Conservation (phyloP, 2,113 vertebrate species). For the Herpailurus yagouaroundi region DNA sequence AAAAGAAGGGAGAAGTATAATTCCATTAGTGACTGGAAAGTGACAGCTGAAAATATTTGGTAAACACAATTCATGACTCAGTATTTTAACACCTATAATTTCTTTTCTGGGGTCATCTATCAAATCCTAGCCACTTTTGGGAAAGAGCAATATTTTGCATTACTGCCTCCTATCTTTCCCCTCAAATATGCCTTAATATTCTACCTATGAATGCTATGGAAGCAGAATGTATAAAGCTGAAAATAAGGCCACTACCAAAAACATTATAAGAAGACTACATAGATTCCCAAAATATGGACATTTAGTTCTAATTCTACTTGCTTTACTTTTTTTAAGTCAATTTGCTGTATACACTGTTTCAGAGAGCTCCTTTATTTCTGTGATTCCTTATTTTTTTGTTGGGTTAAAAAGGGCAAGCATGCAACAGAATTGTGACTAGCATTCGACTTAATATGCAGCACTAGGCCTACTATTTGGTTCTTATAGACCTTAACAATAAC, state of each 20-base stretch:
- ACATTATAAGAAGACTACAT: not conserved
- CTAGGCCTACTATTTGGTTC: not conserved
- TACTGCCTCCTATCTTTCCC: not conserved
- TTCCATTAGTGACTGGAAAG: not conserved
- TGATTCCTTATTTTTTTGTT: not conserved
- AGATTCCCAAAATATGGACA: not conserved
- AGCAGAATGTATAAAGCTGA: not conserved
- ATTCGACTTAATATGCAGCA: not conserved
- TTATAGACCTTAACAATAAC: not conserved
- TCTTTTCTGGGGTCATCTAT: not conserved
- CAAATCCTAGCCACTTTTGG: not conserved
- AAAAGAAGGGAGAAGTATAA: not conserved
- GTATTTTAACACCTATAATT: not conserved
- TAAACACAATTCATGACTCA: not conserved
- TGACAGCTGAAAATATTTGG: not conserved
- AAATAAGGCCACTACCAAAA: not conserved
- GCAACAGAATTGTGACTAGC: not conserved
- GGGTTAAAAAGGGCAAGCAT: not conserved
- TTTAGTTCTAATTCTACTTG: not conserved
- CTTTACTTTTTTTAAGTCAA: not conserved
- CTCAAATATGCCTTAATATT: not conserved
- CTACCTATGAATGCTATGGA: not conserved
- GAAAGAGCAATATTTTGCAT: not conserved
- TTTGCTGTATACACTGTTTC: not conserved
- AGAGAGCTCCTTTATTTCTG: not conserved